Conservation (phyloP, 1,140 invertebrate species). For the Brachionus paranguensis region DNA sequence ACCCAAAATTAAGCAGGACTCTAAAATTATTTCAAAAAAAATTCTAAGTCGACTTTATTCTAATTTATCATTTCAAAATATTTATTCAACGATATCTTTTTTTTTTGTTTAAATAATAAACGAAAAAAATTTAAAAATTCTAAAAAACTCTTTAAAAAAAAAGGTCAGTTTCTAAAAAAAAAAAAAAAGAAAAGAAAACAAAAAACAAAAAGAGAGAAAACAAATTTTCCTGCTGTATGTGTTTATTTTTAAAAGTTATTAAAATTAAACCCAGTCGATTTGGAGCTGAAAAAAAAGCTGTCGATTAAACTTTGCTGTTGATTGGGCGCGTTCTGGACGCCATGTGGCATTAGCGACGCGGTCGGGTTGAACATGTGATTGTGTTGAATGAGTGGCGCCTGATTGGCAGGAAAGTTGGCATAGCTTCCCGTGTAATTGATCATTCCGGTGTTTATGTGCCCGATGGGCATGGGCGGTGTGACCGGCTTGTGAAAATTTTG, state of each 20-base stretch:
- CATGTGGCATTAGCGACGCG: background rate
- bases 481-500: background rate
- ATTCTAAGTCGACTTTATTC: background rate
- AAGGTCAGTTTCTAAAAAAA: background rate
- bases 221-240: background rate
- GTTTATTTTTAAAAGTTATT: background rate
- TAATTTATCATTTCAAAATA: background rate
- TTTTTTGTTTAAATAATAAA: background rate
- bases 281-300: background rate
- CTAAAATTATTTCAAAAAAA: no score
- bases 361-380: background rate
- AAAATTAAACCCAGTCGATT: background rate
- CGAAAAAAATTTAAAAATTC: background rate
- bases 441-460: background rate
- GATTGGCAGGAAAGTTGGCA: background rate
- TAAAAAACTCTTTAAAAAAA: background rate
- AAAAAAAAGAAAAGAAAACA: background rate
- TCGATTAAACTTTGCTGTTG: background rate
- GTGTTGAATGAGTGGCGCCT: background rate
- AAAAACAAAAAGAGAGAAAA: background rate
- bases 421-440: background rate
- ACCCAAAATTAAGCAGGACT: no score
- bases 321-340: background rate
- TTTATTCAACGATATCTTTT: background rate
- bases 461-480: background rate